Conservation (phyloP, 35 echinoderm and acorn worm genomes). For the Holothuria glaberrima region DNA sequence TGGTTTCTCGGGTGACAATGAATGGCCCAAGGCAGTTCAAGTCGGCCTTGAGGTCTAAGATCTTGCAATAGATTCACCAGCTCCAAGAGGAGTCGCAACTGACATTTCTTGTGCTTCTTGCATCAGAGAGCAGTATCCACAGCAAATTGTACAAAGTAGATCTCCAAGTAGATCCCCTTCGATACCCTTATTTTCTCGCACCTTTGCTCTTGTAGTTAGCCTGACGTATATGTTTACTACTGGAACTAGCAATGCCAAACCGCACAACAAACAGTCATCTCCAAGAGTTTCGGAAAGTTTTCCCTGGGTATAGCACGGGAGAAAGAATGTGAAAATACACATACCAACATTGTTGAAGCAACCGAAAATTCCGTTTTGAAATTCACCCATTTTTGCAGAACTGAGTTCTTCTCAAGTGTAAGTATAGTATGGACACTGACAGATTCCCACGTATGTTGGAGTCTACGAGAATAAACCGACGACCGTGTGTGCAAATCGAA, state of each 20-base stretch:
- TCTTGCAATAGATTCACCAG: conserved; percentile 84
- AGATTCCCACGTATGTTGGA: no score
- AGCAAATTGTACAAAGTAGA: conserved; percentile 78
- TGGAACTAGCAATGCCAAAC: conserved; percentile 78
- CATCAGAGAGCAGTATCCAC: conserved; percentile 77
- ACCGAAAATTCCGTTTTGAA: conserved; percentile 78
- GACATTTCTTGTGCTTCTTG: conserved; percentile 89
- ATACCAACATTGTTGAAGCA: conserved; percentile 93
- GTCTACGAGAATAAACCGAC: no score
- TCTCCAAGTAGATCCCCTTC: conserved; percentile 53
- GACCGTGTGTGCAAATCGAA: no score
- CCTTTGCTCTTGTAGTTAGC: conserved; percentile 66
- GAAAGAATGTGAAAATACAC: conserved; percentile 87
- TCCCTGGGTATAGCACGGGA: conserved; percentile 87
- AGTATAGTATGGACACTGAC: no score
- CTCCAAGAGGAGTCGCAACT: conserved; percentile 79
- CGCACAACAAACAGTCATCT: conserved; percentile 93
- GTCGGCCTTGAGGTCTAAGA: not conserved
- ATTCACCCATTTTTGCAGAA: conserved; percentile 75
- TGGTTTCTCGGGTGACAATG: no score
- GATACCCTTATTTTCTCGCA: no score
- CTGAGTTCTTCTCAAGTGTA: no score
- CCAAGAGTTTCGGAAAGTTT: conserved; percentile 86
- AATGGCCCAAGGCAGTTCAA: no score
- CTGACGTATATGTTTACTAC: conserved; percentile 82